Evolutionary conservation across 1,140 invertebrate species (phyloP).

Genomic region (Homalodisca vitripennis): DNA sequence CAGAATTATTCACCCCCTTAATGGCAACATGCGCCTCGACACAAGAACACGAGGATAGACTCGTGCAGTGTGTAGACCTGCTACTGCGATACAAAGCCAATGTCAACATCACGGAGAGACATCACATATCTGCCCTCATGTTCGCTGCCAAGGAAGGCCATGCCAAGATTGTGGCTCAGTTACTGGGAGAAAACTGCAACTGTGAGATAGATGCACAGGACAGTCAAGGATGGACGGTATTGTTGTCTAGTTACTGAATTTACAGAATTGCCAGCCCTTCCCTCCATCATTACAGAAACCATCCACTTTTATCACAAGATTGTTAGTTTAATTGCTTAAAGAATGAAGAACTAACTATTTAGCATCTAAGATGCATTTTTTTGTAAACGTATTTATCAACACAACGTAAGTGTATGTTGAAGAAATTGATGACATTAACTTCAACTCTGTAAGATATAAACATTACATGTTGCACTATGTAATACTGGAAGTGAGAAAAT

Average conservation of each 20-base stretch:
- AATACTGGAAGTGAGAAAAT: too few relatives aligned
- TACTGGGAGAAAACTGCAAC: constrained; percentile 49
- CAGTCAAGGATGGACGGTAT: constrained; percentile 44
- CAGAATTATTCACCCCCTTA: constrained; percentile 54
- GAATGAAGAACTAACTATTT: too few relatives aligned
- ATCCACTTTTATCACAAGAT: too few relatives aligned
- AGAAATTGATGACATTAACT: too few relatives aligned
- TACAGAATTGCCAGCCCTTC: too few relatives aligned
- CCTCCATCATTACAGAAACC: too few relatives aligned
- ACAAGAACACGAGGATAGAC: constrained; percentile 42
- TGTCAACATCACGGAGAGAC: constrained; percentile 52
- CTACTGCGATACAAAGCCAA: constrained; percentile 50
- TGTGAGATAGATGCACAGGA: constrained; percentile 57
- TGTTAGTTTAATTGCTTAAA: too few relatives aligned
- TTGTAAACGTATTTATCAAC: too few relatives aligned
- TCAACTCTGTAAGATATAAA: too few relatives aligned
- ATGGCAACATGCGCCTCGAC: constrained; percentile 54
- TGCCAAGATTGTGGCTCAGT: constrained; percentile 52
- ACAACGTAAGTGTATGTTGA: too few relatives aligned
- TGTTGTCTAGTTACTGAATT: background rate
- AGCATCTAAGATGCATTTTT: too few relatives aligned
- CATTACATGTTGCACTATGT: too few relatives aligned
- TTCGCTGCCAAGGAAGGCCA: constrained; percentile 63
- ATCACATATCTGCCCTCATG: constrained; percentile 60
- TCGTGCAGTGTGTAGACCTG: constrained; percentile 49